Evolutionary conservation across 1,140 invertebrate genomes (phyloP), one percentile per base, ranked within the genome.

Genomic region (Pseudomyrmex pallidus): DNA sequence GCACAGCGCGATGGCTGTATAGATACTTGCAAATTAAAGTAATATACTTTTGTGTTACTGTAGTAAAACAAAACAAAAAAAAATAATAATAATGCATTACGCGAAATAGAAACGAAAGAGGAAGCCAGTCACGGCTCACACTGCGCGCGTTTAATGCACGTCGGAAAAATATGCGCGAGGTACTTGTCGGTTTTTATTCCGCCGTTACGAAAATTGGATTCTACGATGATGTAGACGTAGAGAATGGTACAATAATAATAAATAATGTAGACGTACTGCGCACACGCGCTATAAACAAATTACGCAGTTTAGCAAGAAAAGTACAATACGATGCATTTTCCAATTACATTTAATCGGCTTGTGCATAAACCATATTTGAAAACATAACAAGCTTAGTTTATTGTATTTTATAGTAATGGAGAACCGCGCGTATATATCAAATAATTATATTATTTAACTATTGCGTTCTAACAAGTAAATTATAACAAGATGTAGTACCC

Each of bases 171-270:
- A 80, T 72, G 66, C 76, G 64, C 76, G 54, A 59, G 56, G n/a
- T 61, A 72, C 44, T 80, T 80, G 76, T 70, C 76, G 66, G 66
- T 61, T 80, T 80, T 80, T 72, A 72, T 80, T 72, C n/a, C 54
- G 66, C 67, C 72, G 76, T 80, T 80, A 80, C 54, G 66, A 80
- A 78, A 80, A 80, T 80, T 80, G 66, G 54, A 80, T 80, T 50
- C 66, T 48, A 70, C 76, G 54, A 72, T 80, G 76, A 80, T 72
- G 12, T 59, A 80, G 66, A 35, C 7, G 35, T 35, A 35, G 35
- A 35, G 35, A 35, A 59, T n/a, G 12, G 44, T 20, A 50, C 8
- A 80, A 80, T 78, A 78, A 78, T 57, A 72, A 9, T 80, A 70
- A 80, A 80, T 61, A 80, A 80, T 44, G 44, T 17, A 22, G 46